Evolutionary conservation across 2,113 vertebrate genomes (phyloP), one percentile per base, ranked within the genome.

Genomic region (Glareola pratincola): DNA sequence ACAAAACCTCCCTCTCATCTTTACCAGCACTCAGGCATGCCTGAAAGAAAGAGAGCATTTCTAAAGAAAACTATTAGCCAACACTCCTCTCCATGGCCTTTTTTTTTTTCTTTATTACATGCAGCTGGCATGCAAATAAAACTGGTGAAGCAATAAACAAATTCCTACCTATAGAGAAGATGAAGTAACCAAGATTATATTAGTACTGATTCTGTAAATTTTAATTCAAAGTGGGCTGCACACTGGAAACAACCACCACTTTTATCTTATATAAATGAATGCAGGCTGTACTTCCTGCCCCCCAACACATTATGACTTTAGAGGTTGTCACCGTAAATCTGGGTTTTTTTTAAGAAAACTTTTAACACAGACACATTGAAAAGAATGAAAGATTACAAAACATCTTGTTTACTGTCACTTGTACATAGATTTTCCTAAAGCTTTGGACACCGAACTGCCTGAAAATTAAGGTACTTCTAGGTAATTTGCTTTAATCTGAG

Each of bases 271-370:
- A 68, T 11, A 71, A 81, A 73, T 18, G 0, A 74, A 73, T 20
- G 12, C 15, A 78, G 29, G 17, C 10, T 47, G 15, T 45, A 37
- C 14, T 41, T 15, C n/a, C n/a, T n/a, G n/a, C n/a, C n/a, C n/a
- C 54, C 73, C 23, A 76, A 69, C 10, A 6, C 14, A 30, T 39
- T 24, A 69, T 12, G 8, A 22, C 11, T 34, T 68, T 22, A 60
- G 21, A 73, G 9, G 11, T 9, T 37, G 26, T 32, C 3, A 3
- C 10, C 37, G 0, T 7, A 68, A 37, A 3, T 39, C 26, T 30
- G 18, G 26, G 12, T 60, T 27, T 50, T 54, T 76, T 64, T 76
- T 16, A 57, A 48, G 19, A 36, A 1, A 0, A 45, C 27, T 76
- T 82, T 37, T 66, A 92, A 62, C 45, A 85, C 1, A 80, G 19